phyloP scores from a whole-genome alignment of 2,113 vertebrate genomes.

The Penelope pileata region DNA sequence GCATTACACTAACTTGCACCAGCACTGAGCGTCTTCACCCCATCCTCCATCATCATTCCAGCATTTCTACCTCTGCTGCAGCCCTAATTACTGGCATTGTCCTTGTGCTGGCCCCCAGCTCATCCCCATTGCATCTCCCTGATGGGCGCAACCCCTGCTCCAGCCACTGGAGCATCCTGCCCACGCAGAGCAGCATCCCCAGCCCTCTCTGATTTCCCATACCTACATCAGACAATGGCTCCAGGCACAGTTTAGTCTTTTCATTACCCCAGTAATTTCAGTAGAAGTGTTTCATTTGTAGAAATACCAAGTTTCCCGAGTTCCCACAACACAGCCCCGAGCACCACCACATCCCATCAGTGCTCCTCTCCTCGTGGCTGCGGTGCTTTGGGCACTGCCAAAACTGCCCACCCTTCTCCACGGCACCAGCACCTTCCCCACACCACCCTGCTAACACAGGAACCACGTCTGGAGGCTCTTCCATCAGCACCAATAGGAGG shows the following conservation, averaged over 20 bases:
- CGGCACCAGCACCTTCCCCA: background rate
- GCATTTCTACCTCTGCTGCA: background rate
- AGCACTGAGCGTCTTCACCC: background rate
- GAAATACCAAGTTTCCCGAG: background rate
- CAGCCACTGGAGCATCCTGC: background rate
- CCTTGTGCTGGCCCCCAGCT: background rate
- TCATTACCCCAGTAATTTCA: background rate
- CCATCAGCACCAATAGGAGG: background rate
- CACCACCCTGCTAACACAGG: background rate
- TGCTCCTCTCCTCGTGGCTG: background rate
- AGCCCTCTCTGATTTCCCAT: background rate
- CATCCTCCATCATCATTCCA: background rate
- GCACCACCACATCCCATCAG: accelerated
- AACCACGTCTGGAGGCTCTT: background rate
- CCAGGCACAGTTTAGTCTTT: background rate
- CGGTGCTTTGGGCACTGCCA: accelerated
- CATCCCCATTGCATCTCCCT: background rate
- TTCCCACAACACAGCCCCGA: accelerated
- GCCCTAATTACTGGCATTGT: background rate
- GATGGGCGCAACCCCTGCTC: background rate
- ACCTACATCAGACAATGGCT: accelerated
- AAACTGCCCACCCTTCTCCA: background rate
- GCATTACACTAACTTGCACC: background rate
- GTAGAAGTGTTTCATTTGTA: background rate
- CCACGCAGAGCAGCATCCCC: background rate